Conservation (phyloP, 1,140 invertebrate species). For the Helicoverpa zea region DNA sequence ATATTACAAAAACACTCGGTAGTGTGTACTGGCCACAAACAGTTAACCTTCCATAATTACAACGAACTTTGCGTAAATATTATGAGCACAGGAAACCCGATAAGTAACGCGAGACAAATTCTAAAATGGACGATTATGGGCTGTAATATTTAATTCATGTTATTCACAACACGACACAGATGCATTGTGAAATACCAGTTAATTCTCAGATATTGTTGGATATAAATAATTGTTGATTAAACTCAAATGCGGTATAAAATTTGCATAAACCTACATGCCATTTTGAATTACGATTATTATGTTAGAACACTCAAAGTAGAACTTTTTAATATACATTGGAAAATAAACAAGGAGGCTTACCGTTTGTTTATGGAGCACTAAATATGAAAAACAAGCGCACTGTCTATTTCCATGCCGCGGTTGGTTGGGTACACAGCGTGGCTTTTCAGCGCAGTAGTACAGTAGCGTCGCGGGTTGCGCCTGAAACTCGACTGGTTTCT, state of each 20-base stretch:
- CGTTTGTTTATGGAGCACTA: slow-evolving; percentile 47
- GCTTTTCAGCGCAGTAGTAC: slow-evolving; percentile 11
- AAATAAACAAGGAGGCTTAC: slow-evolving; percentile 17
- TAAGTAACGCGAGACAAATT: slow-evolving; percentile 28
- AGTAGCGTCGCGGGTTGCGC: slow-evolving; percentile 40
- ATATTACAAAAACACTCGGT: background rate
- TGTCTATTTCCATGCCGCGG: slow-evolving; percentile 54
- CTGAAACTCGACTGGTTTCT: slow-evolving; percentile 48
- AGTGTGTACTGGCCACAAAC: slow-evolving; percentile 24
- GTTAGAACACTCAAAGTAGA: no score
- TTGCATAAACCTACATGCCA: no score
- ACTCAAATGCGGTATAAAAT: no score
- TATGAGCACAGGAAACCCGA: slow-evolving; percentile 32
- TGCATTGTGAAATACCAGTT: background rate
- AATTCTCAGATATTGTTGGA: no score
- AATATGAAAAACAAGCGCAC: slow-evolving; percentile 45
- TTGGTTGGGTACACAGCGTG: slow-evolving; percentile 12
- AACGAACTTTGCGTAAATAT: background rate
- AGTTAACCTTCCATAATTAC: background rate
- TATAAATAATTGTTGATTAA: no score
- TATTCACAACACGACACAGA: background rate
- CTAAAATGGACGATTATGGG: slow-evolving; percentile 13
- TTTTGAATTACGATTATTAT: no score
- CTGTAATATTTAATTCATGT: background rate
- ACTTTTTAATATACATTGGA: background rate